phyloP scores from a whole-genome alignment of 2,797 vertebrate species.

The Bryconaethiops microstoma region DNA sequence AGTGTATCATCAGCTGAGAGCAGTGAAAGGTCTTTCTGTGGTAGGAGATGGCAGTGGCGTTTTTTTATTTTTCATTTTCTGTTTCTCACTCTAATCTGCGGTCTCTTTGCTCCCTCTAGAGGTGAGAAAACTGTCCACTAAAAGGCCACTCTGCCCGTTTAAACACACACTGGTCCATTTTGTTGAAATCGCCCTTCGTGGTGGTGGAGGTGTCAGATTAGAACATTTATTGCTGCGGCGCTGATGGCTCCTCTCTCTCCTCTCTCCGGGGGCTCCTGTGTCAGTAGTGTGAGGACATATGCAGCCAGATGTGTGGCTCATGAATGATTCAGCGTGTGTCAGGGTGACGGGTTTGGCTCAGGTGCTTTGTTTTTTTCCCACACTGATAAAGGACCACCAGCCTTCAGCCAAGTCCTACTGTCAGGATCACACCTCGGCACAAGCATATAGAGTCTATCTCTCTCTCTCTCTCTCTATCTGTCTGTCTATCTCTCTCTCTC shows the following conservation, averaged over 20 bases:
- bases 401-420: neutral
- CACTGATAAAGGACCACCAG: neutral
- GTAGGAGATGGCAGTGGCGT: neutral
- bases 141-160: neutral
- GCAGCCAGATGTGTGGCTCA: constrained; percentile 17
- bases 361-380: neutral
- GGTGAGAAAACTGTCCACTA: neutral
- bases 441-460: neutral
- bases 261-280: neutral
- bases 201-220: neutral
- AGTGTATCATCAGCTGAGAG: neutral
- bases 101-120: constrained; percentile 20
- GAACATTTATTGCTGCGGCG: neutral
- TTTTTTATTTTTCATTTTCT: neutral
- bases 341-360: neutral
- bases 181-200: neutral
- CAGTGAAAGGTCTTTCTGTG: neutral
- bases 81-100: neutral
- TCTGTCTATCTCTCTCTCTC: no score
- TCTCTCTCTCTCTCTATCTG: no score
- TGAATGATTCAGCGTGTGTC: constrained; percentile 34
- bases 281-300: neutral
- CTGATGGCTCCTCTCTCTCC: neutral
- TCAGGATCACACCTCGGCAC: neutral
- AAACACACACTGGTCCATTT: neutral